Percentiles rank a stretch among this genome's conserved stretches.
phyloP scores from a whole-genome alignment of 2,888 invertebrate species.

The Trissolcus brochymenae region DNA sequence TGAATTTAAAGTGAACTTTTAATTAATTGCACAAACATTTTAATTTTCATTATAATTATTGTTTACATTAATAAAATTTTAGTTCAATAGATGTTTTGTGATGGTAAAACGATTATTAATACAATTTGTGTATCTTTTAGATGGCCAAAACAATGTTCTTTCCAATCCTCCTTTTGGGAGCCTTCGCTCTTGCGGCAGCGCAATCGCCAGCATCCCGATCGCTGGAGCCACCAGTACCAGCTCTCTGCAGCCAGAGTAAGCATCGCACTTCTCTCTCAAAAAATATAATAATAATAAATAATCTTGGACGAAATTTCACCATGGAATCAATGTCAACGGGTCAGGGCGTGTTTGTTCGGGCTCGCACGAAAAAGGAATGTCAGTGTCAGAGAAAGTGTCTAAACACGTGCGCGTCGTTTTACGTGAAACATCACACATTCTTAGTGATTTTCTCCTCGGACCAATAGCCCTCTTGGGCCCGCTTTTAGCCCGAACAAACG shows the following conservation, averaged over 20 bases:
- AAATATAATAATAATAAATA: background rate
- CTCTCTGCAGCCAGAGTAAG: constrained; percentile 86
- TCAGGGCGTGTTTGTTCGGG: constrained; percentile 38
- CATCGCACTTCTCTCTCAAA: constrained; percentile 37
- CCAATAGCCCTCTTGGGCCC: constrained; percentile 15
- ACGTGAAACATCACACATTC: constrained; percentile 35
- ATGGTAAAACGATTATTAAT: constrained; percentile 6
- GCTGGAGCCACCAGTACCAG: constrained; percentile 87
- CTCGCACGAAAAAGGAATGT: constrained; percentile 35
- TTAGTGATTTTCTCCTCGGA: constrained; percentile 44
- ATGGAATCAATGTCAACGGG: constrained; percentile 51
- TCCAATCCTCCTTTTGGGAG: constrained; percentile 67
- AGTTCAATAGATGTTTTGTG: background rate
- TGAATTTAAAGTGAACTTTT: too few species aligned
- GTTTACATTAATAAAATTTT: background rate
- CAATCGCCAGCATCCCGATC: constrained; percentile 81
- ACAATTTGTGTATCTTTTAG: background rate
- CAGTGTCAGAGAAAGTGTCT: constrained; percentile 57
- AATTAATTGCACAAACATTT: too few species aligned
- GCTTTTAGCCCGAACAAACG: background rate
- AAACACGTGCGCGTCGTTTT: constrained; percentile 44
- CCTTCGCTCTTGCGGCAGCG: constrained; percentile 77
- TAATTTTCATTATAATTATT: background rate
- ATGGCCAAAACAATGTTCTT: constrained; percentile 63
- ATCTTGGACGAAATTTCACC: constrained; percentile 28